A percentile compares a stretch with the other conserved stretches of the same genome.
These are phyloP conservation scores for Bradypodion ventrale DNA, from an alignment of 2,797 vertebrate genomes.

Conservation along the genomic window DNA sequence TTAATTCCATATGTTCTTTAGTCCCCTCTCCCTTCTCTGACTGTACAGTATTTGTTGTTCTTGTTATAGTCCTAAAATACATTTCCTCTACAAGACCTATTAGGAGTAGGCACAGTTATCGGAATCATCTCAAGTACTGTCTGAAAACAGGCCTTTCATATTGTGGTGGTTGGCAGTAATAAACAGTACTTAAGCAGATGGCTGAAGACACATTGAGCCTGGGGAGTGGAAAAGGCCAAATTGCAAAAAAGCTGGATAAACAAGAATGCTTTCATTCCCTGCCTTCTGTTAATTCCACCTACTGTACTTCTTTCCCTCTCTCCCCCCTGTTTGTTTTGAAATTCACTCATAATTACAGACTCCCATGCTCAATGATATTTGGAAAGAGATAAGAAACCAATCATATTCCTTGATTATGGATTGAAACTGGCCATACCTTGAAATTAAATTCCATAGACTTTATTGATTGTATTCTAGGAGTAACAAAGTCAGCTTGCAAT, in stretches of 20 bases:
- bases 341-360: background rate
- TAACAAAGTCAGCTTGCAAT: background rate
- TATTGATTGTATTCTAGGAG: background rate
- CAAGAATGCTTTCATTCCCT: slow-evolving; percentile 7
- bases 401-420: background rate
- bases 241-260: slow-evolving; percentile 27
- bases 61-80: background rate
- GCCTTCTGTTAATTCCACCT: slow-evolving; percentile 5
- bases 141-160: slow-evolving; percentile 6
- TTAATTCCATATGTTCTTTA: background rate
- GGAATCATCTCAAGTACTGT: slow-evolving; percentile 18
- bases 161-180: slow-evolving; percentile 11
- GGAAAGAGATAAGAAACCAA: background rate
- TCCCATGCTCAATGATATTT: background rate
- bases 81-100: slow-evolving; percentile 21
- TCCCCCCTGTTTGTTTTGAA: background rate
- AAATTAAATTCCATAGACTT: background rate
- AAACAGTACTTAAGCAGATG: slow-evolving; percentile 20
- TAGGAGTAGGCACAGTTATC: slow-evolving; percentile 8
- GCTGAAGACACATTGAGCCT: slow-evolving; percentile 3
- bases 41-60: background rate
- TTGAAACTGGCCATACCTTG: background rate
- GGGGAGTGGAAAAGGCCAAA: slow-evolving; percentile 18
- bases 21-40: background rate
- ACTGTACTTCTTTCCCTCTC: too few relatives aligned